Evolutionary conservation across 2,797 vertebrate species (phyloP).

Genomic region (Danio kyathit): DNA sequence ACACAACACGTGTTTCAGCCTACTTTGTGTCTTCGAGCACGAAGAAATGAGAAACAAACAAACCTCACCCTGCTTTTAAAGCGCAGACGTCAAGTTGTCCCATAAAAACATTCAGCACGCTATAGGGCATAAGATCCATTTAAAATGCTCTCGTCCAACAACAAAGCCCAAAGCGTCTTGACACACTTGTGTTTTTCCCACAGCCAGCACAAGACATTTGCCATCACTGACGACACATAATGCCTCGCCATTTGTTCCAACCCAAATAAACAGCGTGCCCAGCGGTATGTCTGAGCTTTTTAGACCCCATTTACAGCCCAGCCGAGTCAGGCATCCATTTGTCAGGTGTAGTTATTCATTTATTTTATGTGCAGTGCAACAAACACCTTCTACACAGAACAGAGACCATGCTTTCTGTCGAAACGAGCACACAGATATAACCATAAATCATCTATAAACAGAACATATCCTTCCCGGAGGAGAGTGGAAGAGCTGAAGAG

Average conservation of each 20-base stretch:
- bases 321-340: constrained; percentile 42
- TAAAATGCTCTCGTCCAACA: constrained; percentile 48
- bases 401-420: constrained; percentile 21
- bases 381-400: constrained; percentile 22
- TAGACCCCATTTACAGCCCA: constrained; percentile 33
- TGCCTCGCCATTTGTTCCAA: constrained; percentile 48
- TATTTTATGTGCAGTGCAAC: constrained; percentile 40
- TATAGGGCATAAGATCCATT: constrained; percentile 19
- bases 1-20: background rate
- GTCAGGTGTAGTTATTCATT: constrained; percentile 39
- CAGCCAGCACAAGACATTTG: constrained; percentile 36
- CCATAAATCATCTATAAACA: constrained; percentile 40
- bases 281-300: constrained; percentile 10
- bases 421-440: constrained; percentile 26
- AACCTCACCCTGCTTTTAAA: constrained; percentile 34
- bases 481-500: constrained; percentile 1
- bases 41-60: constrained; percentile 3
- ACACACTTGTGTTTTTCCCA: constrained; percentile 27
- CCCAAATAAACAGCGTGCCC: constrained; percentile 32
- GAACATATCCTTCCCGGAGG: constrained; percentile 15
- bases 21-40: constrained; percentile 6
- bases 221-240: constrained; percentile 34
- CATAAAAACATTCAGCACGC: background rate
- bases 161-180: constrained; percentile 42
- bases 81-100: background rate